Evolutionary conservation across 2,888 invertebrate genomes (phyloP).

Genomic region (Camponotus fellah): DNA sequence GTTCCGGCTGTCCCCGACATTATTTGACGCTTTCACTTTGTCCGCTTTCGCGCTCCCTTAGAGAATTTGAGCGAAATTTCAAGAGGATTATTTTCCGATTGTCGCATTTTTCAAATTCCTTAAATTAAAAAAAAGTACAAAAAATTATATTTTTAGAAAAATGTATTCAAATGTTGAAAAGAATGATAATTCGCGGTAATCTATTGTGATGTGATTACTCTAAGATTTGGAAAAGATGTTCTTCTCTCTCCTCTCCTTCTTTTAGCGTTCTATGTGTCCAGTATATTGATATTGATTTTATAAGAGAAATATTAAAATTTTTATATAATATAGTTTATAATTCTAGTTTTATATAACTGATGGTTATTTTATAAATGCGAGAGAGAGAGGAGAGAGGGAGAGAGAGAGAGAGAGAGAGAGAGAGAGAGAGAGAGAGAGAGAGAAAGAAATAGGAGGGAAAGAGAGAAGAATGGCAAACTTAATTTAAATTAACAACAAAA

Average conservation of each 20-base stretch:
- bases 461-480: constrained; percentile 31
- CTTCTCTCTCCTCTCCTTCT: not conserved
- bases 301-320: not conserved
- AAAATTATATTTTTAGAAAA: not conserved
- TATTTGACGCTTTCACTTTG: constrained; percentile 46
- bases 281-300: constrained; percentile 23
- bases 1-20: constrained; percentile 31
- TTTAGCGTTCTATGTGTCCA: not conserved
- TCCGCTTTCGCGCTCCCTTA: constrained; percentile 10
- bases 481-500: constrained; percentile 54
- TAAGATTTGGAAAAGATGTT: not conserved
- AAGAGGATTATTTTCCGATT: not conserved
- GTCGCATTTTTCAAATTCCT: not conserved
- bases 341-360: too few species aligned
- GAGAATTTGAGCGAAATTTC: not conserved
- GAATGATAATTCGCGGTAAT: not conserved
- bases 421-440: not conserved
- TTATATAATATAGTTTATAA: not conserved
- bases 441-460: not conserved
- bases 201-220: not conserved
- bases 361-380: constrained; percentile 22
- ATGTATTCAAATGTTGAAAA: not conserved
- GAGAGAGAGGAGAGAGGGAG: not conserved
- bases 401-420: not conserved
- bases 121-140: not conserved